phyloP scores from a whole-genome alignment of 2,888 invertebrate species.

The Pharmacophagus antenor region DNA sequence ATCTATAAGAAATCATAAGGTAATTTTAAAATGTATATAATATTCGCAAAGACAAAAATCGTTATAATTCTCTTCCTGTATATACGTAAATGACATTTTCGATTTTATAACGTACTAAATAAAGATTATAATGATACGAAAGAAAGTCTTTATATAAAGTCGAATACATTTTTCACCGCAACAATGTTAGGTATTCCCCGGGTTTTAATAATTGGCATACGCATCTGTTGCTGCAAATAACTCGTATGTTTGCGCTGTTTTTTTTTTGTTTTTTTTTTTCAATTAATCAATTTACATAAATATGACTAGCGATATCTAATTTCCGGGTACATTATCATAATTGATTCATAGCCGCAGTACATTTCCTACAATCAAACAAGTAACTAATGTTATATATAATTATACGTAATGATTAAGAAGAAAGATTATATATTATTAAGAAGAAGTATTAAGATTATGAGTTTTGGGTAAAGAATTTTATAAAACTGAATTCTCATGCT shows the following conservation, averaged over 20 bases:
- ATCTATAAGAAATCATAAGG: not conserved
- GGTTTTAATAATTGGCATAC: not conserved
- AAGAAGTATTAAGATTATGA: not conserved
- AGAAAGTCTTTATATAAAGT: not conserved
- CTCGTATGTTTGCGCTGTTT: not conserved
- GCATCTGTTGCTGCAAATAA: slow-evolving; percentile 9
- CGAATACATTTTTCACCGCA: not conserved
- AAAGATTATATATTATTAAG: not conserved
- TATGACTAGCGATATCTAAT: slow-evolving; percentile 2
- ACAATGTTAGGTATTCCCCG: slow-evolving; percentile 11
- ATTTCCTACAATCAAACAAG: slow-evolving; percentile 22
- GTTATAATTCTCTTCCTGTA: not conserved
- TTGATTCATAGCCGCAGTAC: slow-evolving; percentile 2
- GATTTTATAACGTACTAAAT: not conserved
- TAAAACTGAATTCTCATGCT: too few species aligned
- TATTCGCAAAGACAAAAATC: not conserved
- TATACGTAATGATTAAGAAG: too few species aligned
- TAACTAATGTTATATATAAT: not conserved
- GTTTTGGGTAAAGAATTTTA: not conserved
- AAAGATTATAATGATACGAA: not conserved
- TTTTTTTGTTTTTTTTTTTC: slow-evolving; percentile 10
- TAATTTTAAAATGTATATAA: not conserved
- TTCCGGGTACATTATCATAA: slow-evolving; percentile 17
- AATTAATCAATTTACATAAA: not conserved
- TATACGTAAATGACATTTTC: not conserved